phyloP scores from a whole-genome alignment of 2,888 invertebrate genomes.

The Stenchaetothrips biformis region DNA sequence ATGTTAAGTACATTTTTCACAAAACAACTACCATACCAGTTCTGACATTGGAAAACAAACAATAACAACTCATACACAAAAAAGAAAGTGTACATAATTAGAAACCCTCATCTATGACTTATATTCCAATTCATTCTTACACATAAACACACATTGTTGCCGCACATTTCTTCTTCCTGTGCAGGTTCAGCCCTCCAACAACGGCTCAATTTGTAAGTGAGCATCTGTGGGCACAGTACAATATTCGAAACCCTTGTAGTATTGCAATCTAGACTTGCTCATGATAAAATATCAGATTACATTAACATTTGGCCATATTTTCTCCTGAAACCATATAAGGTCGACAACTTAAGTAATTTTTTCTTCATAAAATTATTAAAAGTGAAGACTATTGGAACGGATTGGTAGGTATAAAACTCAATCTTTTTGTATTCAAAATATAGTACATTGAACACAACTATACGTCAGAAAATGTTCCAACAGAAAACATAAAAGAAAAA shows the following conservation, averaged over 20 bases:
- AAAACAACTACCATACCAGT: conserved; percentile 2
- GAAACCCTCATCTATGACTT: background rate
- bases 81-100: background rate
- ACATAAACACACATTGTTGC: background rate
- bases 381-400: background rate
- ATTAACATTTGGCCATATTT: background rate
- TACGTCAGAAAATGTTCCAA: background rate
- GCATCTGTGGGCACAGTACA: background rate
- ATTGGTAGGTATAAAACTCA: background rate
- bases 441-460: background rate
- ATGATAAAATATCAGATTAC: background rate
- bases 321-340: background rate
- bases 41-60: background rate
- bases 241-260: background rate
- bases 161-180: background rate
- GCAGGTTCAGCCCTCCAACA: background rate
- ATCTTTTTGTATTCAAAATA: too few species aligned
- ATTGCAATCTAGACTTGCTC: background rate
- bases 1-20: background rate
- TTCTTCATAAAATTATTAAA: background rate
- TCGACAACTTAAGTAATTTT: background rate
- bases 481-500: background rate
- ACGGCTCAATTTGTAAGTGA: background rate
- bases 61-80: background rate
- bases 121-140: background rate